These are phyloP conservation scores for Agraylea sexmaculata DNA, from an alignment of 1,140 invertebrate genomes.

Conservation along the genomic window DNA sequence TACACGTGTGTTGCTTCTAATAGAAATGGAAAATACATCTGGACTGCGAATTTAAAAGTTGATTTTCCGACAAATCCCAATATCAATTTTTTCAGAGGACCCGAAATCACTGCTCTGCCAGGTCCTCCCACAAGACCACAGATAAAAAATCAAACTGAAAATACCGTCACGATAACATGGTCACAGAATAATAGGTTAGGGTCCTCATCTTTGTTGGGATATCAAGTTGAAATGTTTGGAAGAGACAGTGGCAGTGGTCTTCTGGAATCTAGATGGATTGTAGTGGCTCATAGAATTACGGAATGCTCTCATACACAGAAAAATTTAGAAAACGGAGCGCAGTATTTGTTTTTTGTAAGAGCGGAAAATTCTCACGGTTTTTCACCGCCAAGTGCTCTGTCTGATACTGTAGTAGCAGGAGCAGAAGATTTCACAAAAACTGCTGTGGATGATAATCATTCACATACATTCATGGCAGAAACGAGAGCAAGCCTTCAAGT, in stretches of 20 bases:
- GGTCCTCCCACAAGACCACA: conserved; percentile 64
- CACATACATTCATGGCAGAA: conserved; percentile 51
- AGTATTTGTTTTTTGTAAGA: conserved; percentile 75
- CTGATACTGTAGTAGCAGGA: conserved; percentile 50
- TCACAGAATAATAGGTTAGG: conserved; percentile 63
- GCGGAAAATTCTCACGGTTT: conserved; percentile 78
- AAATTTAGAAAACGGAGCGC: conserved; percentile 56
- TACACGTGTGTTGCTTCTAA: conserved; percentile 78
- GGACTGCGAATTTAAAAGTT: conserved; percentile 69
- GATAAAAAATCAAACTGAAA: conserved; percentile 61
- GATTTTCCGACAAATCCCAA: conserved; percentile 73
- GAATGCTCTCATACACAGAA: conserved; percentile 51
- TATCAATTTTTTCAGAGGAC: conserved; percentile 69
- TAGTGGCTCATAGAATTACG: conserved; percentile 45
- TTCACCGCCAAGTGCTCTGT: conserved; percentile 54
- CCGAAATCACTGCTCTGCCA: conserved; percentile 62
- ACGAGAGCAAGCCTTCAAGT: conserved; percentile 44
- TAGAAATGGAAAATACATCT: conserved; percentile 74
- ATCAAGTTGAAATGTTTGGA: conserved; percentile 59
- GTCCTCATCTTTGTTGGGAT: conserved; percentile 67
- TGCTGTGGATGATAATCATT: conserved; percentile 43
- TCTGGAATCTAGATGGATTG: conserved; percentile 40
- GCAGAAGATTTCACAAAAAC: conserved; percentile 42
- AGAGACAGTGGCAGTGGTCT: conserved; percentile 28
- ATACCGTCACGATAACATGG: conserved; percentile 71